Percentiles rank a stretch among this genome's conserved stretches.
phyloP scores from a whole-genome alignment of 1,140 invertebrate species.

The Drosophila littoralis region DNA sequence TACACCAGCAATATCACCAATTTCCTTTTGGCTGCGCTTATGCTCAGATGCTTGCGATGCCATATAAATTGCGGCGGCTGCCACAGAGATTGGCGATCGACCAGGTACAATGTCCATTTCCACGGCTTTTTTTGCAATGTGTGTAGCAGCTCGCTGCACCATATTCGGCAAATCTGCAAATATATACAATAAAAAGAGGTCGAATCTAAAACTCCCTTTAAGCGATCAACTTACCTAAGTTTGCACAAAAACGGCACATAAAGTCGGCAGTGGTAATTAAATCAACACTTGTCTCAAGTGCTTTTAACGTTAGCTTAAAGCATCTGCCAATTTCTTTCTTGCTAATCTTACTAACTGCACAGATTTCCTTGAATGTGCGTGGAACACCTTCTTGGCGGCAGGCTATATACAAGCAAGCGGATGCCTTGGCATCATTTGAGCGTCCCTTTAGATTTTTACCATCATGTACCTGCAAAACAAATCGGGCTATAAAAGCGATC shows the following conservation, averaged over 20 bases:
- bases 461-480: slow-evolving; percentile 91
- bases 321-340: slow-evolving; percentile 99
- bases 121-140: slow-evolving; percentile 98
- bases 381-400: slow-evolving; percentile 99
- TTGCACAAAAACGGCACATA: slow-evolving; percentile 97
- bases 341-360: slow-evolving; percentile 98
- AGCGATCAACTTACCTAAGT: slow-evolving; percentile 86
- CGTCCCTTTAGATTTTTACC: slow-evolving; percentile 97
- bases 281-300: slow-evolving; percentile 97
- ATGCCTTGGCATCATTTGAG: slow-evolving; percentile 98
- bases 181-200: background rate
- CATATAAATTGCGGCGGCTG: slow-evolving; percentile 99
- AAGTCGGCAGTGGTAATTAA: slow-evolving; percentile 99
- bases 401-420: slow-evolving; percentile 99
- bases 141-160: slow-evolving; percentile 97
- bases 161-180: slow-evolving; percentile 90
- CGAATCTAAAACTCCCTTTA: background rate
- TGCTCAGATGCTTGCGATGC: slow-evolving; percentile 98
- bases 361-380: slow-evolving; percentile 99
- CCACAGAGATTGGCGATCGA: slow-evolving; percentile 99
- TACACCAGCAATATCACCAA: slow-evolving; percentile 99
- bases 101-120: slow-evolving; percentile 99
- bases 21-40: slow-evolving; percentile 98
- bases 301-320: slow-evolving; percentile 97
- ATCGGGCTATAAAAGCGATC: background rate